phyloP scores from a whole-genome alignment of 1,140 invertebrate genomes.

The Drosophila tani region DNA sequence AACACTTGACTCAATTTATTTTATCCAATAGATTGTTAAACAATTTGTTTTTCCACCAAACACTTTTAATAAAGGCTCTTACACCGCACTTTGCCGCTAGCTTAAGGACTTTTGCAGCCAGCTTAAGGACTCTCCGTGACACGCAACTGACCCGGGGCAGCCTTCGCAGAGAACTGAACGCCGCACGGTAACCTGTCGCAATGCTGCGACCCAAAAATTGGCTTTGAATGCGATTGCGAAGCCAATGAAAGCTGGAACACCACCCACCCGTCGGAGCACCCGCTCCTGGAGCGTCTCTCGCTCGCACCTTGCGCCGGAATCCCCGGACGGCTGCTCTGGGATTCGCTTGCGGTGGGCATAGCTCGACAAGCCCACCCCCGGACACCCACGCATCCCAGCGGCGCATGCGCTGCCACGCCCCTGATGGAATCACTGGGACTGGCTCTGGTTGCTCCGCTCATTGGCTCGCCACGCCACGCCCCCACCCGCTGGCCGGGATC shows the following conservation, averaged over 20 bases:
- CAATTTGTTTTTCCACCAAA: background rate
- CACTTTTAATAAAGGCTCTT: background rate
- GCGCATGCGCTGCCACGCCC: conserved; percentile 81
- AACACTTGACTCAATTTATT: background rate
- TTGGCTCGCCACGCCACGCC: conserved; percentile 67
- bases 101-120: background rate
- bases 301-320: conserved; percentile 75
- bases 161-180: conserved; percentile 65
- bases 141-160: conserved; percentile 68
- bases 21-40: too few relatives aligned
- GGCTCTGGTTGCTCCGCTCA: conserved; percentile 65
- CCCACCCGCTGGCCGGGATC: conserved; percentile 2
- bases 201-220: conserved; percentile 59
- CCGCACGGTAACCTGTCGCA: conserved; percentile 76
- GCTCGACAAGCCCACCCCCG: conserved; percentile 58
- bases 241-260: conserved; percentile 68
- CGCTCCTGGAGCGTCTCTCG: conserved; percentile 39
- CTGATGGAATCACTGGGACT: conserved; percentile 10
- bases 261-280: conserved; percentile 24
- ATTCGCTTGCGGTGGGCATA: conserved; percentile 62
- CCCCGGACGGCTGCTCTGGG: conserved; percentile 46
- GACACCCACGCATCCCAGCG: conserved; percentile 35
- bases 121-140: conserved; percentile 43
- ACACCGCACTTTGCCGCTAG: background rate
- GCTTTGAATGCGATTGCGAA: conserved; percentile 71